Conservation (phyloP, 2,888 invertebrate species). For the Nymphalis c-album region DNA sequence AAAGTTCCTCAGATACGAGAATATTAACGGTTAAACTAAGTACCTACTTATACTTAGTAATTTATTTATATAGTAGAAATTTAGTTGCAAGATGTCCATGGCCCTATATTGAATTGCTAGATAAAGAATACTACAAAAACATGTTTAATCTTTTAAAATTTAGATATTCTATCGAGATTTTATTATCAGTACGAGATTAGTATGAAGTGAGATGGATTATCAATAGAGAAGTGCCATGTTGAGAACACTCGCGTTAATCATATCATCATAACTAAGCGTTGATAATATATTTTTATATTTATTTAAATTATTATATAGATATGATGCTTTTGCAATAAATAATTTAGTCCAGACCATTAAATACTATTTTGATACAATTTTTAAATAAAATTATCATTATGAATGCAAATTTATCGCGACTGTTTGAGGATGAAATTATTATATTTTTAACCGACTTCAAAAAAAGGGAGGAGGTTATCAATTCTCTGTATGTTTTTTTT, state of each 20-base stretch:
- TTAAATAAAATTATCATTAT: too few relatives aligned
- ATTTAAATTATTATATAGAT: too few relatives aligned
- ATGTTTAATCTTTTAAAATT: not conserved
- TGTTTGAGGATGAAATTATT: too few relatives aligned
- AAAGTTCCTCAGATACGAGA: constrained; percentile 33
- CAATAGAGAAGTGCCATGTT: not conserved
- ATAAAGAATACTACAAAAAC: not conserved
- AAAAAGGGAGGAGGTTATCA: too few relatives aligned
- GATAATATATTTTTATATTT: too few relatives aligned
- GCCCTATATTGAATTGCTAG: not conserved
- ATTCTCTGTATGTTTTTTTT: too few relatives aligned
- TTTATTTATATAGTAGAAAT: constrained; percentile 43
- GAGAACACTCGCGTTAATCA: not conserved
- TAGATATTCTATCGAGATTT: not conserved
- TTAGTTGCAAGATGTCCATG: constrained; percentile 8
- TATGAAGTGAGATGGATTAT: constrained; percentile 2
- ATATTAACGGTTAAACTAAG: constrained; percentile 34
- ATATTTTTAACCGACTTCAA: too few relatives aligned
- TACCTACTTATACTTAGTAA: constrained; percentile 45
- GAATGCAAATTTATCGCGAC: too few relatives aligned
- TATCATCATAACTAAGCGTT: not conserved
- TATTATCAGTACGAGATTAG: constrained; percentile 1
- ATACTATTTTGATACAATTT: too few relatives aligned
- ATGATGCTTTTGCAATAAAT: too few relatives aligned
- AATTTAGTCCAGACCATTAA: too few relatives aligned